These are phyloP conservation scores for Monodelphis domestica DNA, from an alignment of 2,797 vertebrate species.

Conservation along the genomic window DNA sequence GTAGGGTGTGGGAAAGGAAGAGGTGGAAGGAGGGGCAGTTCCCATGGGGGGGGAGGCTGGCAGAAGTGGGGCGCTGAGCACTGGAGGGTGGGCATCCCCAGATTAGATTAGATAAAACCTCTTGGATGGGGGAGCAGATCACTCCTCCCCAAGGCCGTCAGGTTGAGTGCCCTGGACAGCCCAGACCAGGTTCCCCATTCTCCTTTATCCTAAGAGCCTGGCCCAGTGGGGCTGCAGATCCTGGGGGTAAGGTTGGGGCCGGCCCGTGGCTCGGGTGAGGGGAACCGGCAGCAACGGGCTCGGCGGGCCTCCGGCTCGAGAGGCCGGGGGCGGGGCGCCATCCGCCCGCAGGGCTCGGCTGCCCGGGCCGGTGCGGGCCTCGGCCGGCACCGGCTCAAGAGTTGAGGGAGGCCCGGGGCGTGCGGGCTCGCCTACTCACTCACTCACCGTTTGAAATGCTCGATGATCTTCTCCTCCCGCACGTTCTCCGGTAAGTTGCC, in stretches of 20 bases:
- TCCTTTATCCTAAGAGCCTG: background rate
- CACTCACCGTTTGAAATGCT: constrained; percentile 99
- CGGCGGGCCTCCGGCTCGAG: background rate
- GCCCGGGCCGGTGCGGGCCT: background rate
- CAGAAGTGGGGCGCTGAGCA: background rate
- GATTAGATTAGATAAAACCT: background rate
- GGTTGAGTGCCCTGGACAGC: background rate
- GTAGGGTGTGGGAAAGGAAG: background rate
- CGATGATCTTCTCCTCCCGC: constrained; percentile 99
- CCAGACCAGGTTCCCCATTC: background rate
- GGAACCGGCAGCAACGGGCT: background rate
- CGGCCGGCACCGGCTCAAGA: constrained; percentile 20
- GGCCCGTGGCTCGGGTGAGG: background rate
- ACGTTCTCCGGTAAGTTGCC: constrained; percentile 99
- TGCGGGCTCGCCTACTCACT: constrained; percentile 48
- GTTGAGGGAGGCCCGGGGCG: constrained; percentile 64
- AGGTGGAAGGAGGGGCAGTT: background rate
- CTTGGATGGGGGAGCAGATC: background rate
- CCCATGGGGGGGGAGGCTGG: background rate
- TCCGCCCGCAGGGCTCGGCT: background rate
- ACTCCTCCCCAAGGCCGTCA: background rate
- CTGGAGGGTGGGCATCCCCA: background rate
- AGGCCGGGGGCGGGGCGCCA: constrained; percentile 1
- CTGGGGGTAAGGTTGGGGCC: background rate
- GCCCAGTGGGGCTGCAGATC: background rate